A percentile compares a stretch with the other conserved stretches of the same genome.
Evolutionary conservation across 92 coral and sea anemone species (phyloP).

Genomic region (Micromussa lordhowensis): DNA sequence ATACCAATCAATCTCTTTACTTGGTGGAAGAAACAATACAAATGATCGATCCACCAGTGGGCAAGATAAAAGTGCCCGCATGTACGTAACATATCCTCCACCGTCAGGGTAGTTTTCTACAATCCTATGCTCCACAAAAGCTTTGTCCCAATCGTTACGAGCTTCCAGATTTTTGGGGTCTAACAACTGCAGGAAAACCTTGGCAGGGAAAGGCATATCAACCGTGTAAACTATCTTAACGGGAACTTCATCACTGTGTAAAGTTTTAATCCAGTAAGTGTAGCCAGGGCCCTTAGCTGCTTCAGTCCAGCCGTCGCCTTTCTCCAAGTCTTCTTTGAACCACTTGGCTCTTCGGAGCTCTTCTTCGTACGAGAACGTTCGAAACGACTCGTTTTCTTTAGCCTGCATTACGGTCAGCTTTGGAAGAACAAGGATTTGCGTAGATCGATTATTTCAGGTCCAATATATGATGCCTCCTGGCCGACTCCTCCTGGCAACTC

Average conservation of each 20-base stretch:
- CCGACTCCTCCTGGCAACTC: too few species aligned
- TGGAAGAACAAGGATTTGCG: neutral
- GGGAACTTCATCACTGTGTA: neutral
- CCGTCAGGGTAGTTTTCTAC: constrained; percentile 10
- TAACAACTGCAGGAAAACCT: constrained; percentile 13
- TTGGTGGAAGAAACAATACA: constrained; percentile 33
- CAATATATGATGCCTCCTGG: too few species aligned
- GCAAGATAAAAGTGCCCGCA: constrained; percentile 23
- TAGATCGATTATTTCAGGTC: too few species aligned
- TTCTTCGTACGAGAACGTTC: constrained; percentile 4
- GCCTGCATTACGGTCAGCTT: neutral
- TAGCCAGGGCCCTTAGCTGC: constrained; percentile 6
- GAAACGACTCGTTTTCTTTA: neutral
- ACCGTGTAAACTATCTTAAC: constrained; percentile 16
- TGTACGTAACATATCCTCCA: constrained; percentile 9
- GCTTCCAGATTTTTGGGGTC: constrained; percentile 2
- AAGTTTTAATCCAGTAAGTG: constrained; percentile 22
- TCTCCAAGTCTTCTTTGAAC: constrained; percentile 34
- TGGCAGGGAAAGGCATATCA: constrained; percentile 24
- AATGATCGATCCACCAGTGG: constrained; percentile 43
- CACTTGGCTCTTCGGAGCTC: constrained; percentile 9
- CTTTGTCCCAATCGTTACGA: constrained; percentile 26
- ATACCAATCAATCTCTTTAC: constrained; percentile 26
- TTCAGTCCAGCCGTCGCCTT: constrained; percentile 12
- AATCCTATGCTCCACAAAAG: constrained; percentile 10